A percentile compares a stretch with the other conserved stretches of the same genome.
These are phyloP conservation scores for Tortrix viridana DNA, from an alignment of 2,888 invertebrate species.

Conservation along the genomic window DNA sequence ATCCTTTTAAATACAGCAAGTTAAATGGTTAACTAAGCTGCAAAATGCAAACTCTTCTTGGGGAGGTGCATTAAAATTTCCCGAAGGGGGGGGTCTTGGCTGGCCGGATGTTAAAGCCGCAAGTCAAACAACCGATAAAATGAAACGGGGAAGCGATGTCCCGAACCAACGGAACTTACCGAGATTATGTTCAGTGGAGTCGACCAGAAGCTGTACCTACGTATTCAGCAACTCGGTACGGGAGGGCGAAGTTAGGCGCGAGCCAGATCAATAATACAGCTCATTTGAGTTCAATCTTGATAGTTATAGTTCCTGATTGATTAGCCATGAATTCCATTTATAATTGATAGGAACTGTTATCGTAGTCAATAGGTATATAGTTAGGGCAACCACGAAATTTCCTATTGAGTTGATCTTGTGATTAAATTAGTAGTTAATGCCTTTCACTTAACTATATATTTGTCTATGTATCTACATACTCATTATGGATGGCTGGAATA, in stretches of 20 bases:
- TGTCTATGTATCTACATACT: too few species aligned
- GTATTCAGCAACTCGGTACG: background rate
- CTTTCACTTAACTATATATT: background rate
- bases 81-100: constrained; percentile 47
- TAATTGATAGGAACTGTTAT: constrained; percentile 17
- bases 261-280: constrained; percentile 16
- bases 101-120: constrained; percentile 52
- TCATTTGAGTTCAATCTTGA: constrained; percentile 5
- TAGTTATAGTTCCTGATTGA: constrained; percentile 24
- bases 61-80: constrained; percentile 57
- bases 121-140: constrained; percentile 57
- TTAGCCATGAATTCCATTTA: constrained; percentile 21
- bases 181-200: constrained; percentile 45
- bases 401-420: constrained; percentile 3
- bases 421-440: constrained; percentile 6
- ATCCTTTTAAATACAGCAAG: constrained; percentile 46
- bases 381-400: background rate
- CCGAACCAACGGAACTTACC: constrained; percentile 44
- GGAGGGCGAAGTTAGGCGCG: constrained; percentile 1
- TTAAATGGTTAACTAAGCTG: constrained; percentile 34
- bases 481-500: too few species aligned
- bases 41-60: constrained; percentile 44
- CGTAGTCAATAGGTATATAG: constrained; percentile 4
- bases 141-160: constrained; percentile 50
- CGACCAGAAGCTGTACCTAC: constrained; percentile 13